These are phyloP conservation scores for Salvelinus sp. DNA, from an alignment of 2,113 vertebrate genomes.

Conservation along the genomic window DNA sequence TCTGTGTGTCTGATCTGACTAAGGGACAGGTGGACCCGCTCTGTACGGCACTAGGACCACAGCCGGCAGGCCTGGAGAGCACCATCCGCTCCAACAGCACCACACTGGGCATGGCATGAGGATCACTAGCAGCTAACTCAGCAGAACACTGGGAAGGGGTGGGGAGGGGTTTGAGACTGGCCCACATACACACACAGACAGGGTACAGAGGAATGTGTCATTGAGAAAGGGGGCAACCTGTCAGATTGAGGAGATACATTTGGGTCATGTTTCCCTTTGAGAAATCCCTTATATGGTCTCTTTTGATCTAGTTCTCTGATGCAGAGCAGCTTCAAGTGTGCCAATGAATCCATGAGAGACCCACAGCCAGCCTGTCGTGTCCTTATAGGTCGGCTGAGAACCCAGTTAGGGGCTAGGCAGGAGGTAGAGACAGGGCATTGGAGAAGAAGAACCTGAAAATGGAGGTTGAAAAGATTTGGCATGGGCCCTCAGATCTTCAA, in stretches of 20 bases:
- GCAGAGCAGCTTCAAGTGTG: slow-evolving; percentile 39
- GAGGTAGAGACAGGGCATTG: not conserved
- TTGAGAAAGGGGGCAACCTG: not conserved
- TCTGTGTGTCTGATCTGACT: slow-evolving; percentile 32
- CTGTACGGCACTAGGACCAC: slow-evolving; percentile 46
- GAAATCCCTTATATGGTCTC: too few species aligned
- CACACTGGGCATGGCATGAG: not conserved
- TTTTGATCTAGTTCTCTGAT: slow-evolving; percentile 46
- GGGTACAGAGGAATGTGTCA: slow-evolving; percentile 2
- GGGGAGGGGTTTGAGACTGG: not conserved
- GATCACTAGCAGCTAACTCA: slow-evolving; percentile 53
- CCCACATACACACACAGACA: slow-evolving; percentile 17
- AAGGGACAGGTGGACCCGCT: slow-evolving; percentile 60
- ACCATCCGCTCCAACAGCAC: slow-evolving; percentile 34
- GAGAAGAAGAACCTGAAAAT: too few species aligned
- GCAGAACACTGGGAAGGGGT: slow-evolving; percentile 45
- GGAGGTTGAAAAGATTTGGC: too few species aligned
- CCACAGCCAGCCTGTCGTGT: slow-evolving; percentile 13
- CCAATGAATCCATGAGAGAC: slow-evolving; percentile 54
- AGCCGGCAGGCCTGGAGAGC: slow-evolving; percentile 36
- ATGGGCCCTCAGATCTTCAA: too few species aligned
- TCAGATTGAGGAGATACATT: slow-evolving; percentile 7
- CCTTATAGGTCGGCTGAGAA: slow-evolving; percentile 12
- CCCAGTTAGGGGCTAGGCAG: slow-evolving; percentile 13
- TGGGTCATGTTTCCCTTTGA: too few species aligned